These are phyloP conservation scores for Cynopterus brachyotis DNA, from an alignment of 2,113 vertebrate genomes.

Conservation along the genomic window DNA sequence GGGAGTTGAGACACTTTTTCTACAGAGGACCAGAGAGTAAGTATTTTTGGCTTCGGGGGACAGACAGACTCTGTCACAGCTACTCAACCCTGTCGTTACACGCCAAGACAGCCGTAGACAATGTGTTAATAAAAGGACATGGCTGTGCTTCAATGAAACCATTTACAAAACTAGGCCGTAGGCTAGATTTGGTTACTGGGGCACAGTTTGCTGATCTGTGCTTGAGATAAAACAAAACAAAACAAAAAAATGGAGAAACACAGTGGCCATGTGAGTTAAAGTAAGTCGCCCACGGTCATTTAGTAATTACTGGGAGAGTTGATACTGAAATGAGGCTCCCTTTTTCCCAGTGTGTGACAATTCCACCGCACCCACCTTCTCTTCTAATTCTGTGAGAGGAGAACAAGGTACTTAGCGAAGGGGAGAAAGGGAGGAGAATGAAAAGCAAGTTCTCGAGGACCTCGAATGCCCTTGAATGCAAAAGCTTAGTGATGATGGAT, in stretches of 20 bases:
- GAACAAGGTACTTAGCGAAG: neutral
- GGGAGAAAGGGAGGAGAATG: neutral
- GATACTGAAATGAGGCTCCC: neutral
- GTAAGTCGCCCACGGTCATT: neutral
- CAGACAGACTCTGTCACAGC: neutral
- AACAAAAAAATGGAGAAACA: no score
- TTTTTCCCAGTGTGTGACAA: neutral
- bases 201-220: neutral
- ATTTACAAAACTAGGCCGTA: neutral
- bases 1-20: neutral
- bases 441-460: neutral
- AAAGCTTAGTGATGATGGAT: fast-evolving
- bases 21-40: neutral
- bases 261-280: neutral
- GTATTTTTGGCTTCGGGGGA: neutral
- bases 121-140: neutral
- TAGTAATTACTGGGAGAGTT: neutral
- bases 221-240: neutral
- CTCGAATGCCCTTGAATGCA: neutral
- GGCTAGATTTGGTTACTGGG: neutral
- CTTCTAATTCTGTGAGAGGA: neutral
- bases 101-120: neutral
- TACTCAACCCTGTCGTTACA: fast-evolving
- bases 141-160: neutral
- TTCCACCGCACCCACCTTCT: neutral